phyloP scores from a whole-genome alignment of 1,140 invertebrate species.

The Zophobas morio region DNA sequence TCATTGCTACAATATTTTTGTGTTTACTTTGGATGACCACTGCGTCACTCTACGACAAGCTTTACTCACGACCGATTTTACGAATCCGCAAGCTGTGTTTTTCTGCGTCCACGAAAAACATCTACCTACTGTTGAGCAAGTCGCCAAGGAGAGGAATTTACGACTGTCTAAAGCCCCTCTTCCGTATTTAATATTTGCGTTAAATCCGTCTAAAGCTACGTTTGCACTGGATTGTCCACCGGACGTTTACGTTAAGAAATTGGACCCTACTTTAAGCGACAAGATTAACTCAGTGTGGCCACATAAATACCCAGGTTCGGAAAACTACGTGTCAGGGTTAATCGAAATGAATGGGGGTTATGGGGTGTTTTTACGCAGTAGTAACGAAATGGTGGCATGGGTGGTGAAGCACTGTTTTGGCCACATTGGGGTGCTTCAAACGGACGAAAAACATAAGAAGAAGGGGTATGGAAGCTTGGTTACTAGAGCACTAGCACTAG shows the following conservation, averaged over 20 bases:
- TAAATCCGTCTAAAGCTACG: too few relatives aligned
- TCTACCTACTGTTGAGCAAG: not conserved
- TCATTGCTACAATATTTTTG: slow-evolving; percentile 15
- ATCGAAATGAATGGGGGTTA: slow-evolving; percentile 61
- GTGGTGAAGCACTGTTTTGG: slow-evolving; percentile 64
- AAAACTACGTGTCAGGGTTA: slow-evolving; percentile 56
- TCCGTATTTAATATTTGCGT: slow-evolving; percentile 18
- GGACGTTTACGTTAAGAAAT: not conserved
- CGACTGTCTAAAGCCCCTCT: not conserved
- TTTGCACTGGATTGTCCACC: not conserved
- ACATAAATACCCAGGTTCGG: slow-evolving; percentile 51
- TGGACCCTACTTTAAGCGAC: not conserved
- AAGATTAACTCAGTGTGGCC: slow-evolving; percentile 10
- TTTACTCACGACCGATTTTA: not conserved
- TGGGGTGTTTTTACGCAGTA: slow-evolving; percentile 59
- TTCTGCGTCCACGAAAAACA: slow-evolving; percentile 14
- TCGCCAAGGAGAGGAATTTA: not conserved
- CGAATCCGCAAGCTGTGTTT: not conserved
- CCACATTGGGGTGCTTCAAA: slow-evolving; percentile 66
- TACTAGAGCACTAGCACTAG: slow-evolving; percentile 59
- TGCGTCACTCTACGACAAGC: not conserved
- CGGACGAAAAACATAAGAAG: slow-evolving; percentile 60
- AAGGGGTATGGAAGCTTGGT: slow-evolving; percentile 66
- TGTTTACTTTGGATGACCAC: slow-evolving; percentile 6
- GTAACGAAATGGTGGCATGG: slow-evolving; percentile 60